Conservation (phyloP, 35 echinoderm and acorn worm species). For the Apostichopus californicus region DNA sequence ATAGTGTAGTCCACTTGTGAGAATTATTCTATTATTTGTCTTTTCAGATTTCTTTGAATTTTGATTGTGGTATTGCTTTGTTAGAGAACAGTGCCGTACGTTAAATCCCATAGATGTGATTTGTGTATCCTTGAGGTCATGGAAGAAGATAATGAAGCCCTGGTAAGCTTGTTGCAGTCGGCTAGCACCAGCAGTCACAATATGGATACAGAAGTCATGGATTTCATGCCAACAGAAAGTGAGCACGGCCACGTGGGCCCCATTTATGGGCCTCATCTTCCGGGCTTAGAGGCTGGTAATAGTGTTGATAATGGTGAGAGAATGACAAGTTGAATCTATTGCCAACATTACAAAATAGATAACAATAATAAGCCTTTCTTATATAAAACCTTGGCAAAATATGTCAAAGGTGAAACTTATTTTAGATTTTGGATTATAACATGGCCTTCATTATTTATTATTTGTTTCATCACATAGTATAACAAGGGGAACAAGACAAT, state of each 20-base stretch:
- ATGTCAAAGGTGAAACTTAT: too few relatives aligned
- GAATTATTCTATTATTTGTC: background rate
- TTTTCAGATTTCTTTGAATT: background rate
- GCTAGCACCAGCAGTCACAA: background rate
- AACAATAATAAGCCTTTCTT: too few relatives aligned
- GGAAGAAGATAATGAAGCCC: slow-evolving; percentile 31
- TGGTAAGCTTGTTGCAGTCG: slow-evolving; percentile 34
- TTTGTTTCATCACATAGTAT: too few relatives aligned
- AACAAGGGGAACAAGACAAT: too few relatives aligned
- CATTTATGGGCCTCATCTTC: slow-evolving; percentile 70
- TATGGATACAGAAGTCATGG: slow-evolving; percentile 66
- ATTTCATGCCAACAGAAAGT: slow-evolving; percentile 50
- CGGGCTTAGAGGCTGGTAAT: slow-evolving; percentile 72
- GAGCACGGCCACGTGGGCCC: slow-evolving; percentile 51
- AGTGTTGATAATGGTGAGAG: slow-evolving; percentile 25
- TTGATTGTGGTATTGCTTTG: background rate
- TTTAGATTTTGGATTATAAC: too few relatives aligned
- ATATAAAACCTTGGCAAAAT: too few relatives aligned
- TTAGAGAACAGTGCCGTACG: background rate
- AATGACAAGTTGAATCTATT: too few relatives aligned
- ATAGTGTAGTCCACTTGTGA: too few relatives aligned
- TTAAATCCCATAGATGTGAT: background rate
- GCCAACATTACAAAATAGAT: too few relatives aligned
- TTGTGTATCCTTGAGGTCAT: background rate
- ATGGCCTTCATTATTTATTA: too few relatives aligned